Conservation (phyloP, 2,888 invertebrate genomes). For the Philereme transversata region DNA sequence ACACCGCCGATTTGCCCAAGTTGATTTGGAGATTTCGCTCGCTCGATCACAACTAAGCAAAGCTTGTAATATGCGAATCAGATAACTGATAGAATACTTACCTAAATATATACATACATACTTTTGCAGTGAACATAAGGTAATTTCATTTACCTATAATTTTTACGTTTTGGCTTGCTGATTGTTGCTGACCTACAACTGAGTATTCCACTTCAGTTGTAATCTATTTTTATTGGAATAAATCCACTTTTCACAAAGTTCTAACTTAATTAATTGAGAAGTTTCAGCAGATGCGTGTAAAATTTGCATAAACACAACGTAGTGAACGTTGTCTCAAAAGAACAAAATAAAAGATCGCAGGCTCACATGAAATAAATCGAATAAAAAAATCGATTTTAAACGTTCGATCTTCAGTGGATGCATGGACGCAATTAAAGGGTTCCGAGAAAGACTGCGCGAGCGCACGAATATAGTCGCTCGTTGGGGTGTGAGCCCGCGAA, state of each 20-base stretch:
- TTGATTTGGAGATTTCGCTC: too few relatives aligned
- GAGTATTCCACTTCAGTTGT: too few relatives aligned
- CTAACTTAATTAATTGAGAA: conserved; percentile 76
- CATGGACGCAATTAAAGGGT: conserved; percentile 82
- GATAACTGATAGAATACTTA: too few relatives aligned
- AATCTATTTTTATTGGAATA: too few relatives aligned
- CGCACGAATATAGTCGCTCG: conserved; percentile 60
- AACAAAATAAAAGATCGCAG: conserved; percentile 72
- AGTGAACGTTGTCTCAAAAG: conserved; percentile 73
- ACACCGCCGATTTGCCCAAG: too few relatives aligned
- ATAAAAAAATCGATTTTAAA: conserved; percentile 82
- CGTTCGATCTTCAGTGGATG: conserved; percentile 75
- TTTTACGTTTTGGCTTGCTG: too few relatives aligned
- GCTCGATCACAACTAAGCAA: too few relatives aligned
- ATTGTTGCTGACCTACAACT: too few relatives aligned
- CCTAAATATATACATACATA: too few relatives aligned
- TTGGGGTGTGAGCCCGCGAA: conserved; percentile 49
- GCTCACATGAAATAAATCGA: conserved; percentile 78
- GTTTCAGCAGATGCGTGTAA: conserved; percentile 80
- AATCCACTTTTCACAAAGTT: conserved; percentile 1
- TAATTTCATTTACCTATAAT: too few relatives aligned
- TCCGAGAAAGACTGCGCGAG: conserved; percentile 72
- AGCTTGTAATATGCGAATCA: too few relatives aligned
- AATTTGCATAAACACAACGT: conserved; percentile 81
- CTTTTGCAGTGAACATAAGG: too few relatives aligned